These are phyloP conservation scores for Pelochelys cantorii DNA, from an alignment of 2,797 vertebrate species.

Conservation along the genomic window DNA sequence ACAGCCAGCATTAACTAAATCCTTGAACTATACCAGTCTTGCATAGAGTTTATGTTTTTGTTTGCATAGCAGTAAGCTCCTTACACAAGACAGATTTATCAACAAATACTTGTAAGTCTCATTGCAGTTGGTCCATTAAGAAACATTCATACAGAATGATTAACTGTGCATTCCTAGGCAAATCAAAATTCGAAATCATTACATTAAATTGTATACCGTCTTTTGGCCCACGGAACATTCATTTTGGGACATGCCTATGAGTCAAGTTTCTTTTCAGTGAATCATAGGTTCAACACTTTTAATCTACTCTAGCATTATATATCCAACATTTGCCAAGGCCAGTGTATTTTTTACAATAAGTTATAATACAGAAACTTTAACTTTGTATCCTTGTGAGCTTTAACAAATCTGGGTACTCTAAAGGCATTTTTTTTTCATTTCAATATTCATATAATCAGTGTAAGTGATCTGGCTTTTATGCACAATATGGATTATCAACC, in stretches of 20 bases:
- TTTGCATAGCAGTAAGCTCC: neutral
- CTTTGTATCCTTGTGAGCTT: neutral
- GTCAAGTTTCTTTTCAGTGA: neutral
- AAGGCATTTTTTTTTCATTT: slow-evolving; percentile 18
- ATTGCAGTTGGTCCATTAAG: neutral
- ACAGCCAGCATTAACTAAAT: neutral
- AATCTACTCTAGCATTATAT: neutral
- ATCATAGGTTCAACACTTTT: neutral
- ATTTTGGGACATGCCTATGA: neutral
- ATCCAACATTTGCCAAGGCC: neutral
- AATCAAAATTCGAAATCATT: neutral
- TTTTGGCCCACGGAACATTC: neutral
- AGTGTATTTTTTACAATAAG: neutral
- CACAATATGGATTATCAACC: slow-evolving; percentile 8
- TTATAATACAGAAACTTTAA: neutral
- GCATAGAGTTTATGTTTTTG: neutral
- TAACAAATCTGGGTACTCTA: neutral
- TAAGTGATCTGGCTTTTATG: slow-evolving; percentile 9
- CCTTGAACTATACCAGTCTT: neutral
- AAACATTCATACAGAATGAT: neutral
- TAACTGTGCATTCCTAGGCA: neutral
- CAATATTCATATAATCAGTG: neutral
- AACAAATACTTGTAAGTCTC: neutral
- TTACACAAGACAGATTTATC: neutral
- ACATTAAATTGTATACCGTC: neutral